phyloP scores from a whole-genome alignment of 2,113 vertebrate species.

The Trichomycterus rosablanca region DNA sequence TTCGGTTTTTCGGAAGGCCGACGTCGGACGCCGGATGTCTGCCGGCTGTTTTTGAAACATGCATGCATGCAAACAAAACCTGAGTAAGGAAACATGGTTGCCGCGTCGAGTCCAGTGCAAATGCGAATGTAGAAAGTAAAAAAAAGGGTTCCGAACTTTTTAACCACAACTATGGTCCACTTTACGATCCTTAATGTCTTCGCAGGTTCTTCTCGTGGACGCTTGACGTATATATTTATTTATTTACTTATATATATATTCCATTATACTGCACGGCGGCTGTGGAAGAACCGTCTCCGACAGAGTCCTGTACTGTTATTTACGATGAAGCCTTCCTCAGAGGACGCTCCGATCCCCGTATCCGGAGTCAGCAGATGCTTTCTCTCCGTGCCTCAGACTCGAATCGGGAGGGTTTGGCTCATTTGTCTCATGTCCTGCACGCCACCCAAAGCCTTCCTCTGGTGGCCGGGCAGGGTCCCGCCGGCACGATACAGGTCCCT shows the following conservation, averaged over 20 bases:
- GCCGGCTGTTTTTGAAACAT: constrained; percentile 64
- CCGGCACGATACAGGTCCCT: constrained; percentile 71
- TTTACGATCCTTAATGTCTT: no score
- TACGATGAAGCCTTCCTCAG: constrained; percentile 9
- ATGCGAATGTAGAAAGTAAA: constrained; percentile 17
- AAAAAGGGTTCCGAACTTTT: constrained; percentile 11
- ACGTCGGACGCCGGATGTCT: no score
- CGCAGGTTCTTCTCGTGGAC: constrained; percentile 10
- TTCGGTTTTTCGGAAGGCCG: no score
- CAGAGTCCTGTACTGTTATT: constrained; percentile 3
- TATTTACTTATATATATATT: constrained; percentile 19
- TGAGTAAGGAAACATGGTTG: constrained; percentile 59
- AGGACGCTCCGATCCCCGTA: constrained; percentile 1
- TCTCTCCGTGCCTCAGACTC: constrained; percentile 37
- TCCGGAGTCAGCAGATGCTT: constrained; percentile 12
- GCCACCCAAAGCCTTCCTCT: constrained; percentile 68
- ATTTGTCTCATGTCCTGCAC: constrained; percentile 70
- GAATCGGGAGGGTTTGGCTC: constrained; percentile 73
- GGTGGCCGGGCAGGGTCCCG: constrained; percentile 71
- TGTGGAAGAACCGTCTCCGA: constrained; percentile 13
- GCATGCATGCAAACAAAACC: constrained; percentile 78
- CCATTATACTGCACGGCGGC: constrained; percentile 8
- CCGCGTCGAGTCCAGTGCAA: constrained; percentile 36
- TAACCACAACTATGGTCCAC: no score
- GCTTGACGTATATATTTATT: constrained; percentile 5